Conservation (phyloP, 2,797 vertebrate genomes). For the Peromyscus melanophrys region DNA sequence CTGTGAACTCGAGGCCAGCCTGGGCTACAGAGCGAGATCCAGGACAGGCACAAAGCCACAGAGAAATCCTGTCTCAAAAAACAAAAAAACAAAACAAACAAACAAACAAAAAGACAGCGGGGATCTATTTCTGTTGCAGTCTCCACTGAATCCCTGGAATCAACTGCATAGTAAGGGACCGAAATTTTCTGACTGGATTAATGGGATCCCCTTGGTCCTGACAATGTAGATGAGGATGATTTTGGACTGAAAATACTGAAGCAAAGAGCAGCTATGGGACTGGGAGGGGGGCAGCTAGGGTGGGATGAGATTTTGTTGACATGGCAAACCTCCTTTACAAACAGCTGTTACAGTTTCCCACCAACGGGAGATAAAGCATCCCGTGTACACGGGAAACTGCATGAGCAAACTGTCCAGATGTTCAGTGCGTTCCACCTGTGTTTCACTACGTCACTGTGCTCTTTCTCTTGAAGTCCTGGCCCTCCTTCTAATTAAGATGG, state of each 20-base stretch:
- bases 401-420: background rate
- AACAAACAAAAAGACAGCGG: background rate
- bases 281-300: too few species aligned
- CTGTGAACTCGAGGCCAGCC: too few species aligned
- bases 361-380: background rate
- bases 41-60: too few species aligned
- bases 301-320: background rate
- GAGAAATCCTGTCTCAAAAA: too few species aligned
- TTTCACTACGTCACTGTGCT: background rate
- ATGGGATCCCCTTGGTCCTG: background rate
- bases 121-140: background rate
- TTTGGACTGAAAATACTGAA: slow-evolving; percentile 35
- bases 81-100: too few species aligned
- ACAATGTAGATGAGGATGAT: background rate
- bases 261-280: background rate
- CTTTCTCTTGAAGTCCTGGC: background rate
- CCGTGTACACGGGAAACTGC: background rate
- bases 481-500: background rate
- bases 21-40: too few species aligned
- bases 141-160: background rate
- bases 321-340: slow-evolving; percentile 24
- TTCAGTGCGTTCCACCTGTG: background rate
- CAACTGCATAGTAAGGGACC: background rate
- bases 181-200: slow-evolving; percentile 30
- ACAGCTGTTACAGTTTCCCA: background rate